Evolutionary conservation across 2,888 invertebrate genomes (phyloP), one percentile per base, ranked within the genome.

Genomic region (Elegia similella): DNA sequence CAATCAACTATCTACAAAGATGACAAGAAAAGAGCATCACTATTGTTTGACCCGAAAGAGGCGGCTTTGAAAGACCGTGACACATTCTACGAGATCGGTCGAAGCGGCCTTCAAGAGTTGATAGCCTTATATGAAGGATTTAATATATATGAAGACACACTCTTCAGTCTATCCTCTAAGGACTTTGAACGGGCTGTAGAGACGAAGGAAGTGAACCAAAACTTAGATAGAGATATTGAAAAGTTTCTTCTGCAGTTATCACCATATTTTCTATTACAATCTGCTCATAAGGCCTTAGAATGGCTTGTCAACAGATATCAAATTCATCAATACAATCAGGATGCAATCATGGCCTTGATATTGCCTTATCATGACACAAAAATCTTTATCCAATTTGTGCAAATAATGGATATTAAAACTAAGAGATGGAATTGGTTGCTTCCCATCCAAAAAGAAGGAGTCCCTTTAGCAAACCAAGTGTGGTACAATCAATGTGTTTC

Each of bases 331-430:
- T 99, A 96, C 82, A 99, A 99, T 76, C 94, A 94, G 57, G 95
- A 97, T 73, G 94, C 95, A 0, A 91, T 99, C 43, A 89, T 99
- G 70, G 92, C 95, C 61, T 89, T 97, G 7, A 95, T 97, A 57
- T 83, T 99, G 56, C 99, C 99, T 0, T 99, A 98, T 79, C 98
- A 99, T 82, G 97, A 98, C 73, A 97, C 98, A 0, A 95, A 96
- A 65, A 95, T 97, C 62, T 99, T 99, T 87, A 95, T 96, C 0
- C 86, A 94, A 69, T 93, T 97, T 52, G 78, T 99, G 1, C 97
- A 98, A 80, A 88, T 98, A 0, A 76, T 96, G 68, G 92, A 95
- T 55, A 78, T 98, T 10, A 92, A 92, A 16, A 86, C 93, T 7
- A 93, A 93, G 56, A 90, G 93, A 59, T 98, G 97, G 96, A 86